phyloP scores from a whole-genome alignment of 2,797 vertebrate species.

The Falco columbarius region DNA sequence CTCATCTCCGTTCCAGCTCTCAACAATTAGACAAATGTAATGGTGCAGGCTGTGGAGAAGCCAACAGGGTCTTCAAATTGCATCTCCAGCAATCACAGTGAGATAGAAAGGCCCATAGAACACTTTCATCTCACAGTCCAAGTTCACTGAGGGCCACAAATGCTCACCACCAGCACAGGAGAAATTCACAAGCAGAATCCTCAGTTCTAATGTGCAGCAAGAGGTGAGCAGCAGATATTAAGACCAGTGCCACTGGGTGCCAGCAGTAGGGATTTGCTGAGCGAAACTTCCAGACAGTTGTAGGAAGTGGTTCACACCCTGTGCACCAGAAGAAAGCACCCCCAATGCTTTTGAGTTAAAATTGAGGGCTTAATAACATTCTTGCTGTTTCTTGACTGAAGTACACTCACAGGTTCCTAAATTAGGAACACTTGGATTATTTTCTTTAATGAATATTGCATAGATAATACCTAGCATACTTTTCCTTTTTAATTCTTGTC shows the following conservation, averaged over 20 bases:
- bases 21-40: background rate
- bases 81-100: background rate
- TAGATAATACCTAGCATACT: background rate
- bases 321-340: accelerated
- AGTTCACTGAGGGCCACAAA: background rate
- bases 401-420: background rate
- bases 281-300: background rate
- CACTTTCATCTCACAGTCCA: background rate
- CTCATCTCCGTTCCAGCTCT: background rate
- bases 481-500: background rate
- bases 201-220: background rate
- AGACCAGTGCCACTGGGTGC: background rate
- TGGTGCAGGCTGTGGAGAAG: background rate
- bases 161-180: background rate
- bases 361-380: background rate
- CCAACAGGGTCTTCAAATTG: accelerated
- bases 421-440: background rate
- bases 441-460: background rate
- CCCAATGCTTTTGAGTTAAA: background rate
- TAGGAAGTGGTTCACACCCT: background rate
- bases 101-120: background rate
- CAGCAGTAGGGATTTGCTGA: background rate
- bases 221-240: background rate
- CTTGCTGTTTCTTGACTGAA: background rate
- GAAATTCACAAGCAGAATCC: background rate